Evolutionary conservation across 2,888 invertebrate species (phyloP).

Genomic region (Podotricha telesiphe): DNA sequence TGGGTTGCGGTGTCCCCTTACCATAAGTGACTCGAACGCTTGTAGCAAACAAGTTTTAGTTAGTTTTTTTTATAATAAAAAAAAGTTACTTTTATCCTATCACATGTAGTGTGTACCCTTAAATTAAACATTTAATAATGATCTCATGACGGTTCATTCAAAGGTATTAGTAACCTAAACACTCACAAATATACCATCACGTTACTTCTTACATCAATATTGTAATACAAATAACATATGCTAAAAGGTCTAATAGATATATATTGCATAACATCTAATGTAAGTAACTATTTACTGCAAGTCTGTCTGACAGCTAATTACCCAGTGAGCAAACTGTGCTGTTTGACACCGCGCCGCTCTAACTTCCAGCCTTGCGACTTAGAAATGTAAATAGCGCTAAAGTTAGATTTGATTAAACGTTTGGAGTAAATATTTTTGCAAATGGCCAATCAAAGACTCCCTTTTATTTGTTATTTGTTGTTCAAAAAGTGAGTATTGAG

Average conservation of each 20-base stretch:
- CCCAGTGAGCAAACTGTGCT: constrained; percentile 27
- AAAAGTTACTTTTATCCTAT: no score
- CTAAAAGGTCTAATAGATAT: neutral
- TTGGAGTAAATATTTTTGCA: constrained; percentile 35
- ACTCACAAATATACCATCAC: no score
- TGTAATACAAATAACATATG: neutral
- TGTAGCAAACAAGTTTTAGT: no score
- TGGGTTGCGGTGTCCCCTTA: no score
- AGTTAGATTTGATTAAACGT: constrained; percentile 41
- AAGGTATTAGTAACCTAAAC: no score
- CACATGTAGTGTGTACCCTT: no score
- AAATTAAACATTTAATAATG: no score
- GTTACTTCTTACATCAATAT: neutral
- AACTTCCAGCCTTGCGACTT: constrained; percentile 31
- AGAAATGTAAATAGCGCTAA: constrained; percentile 37
- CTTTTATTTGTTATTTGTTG: constrained; percentile 17
- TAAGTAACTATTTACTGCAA: constrained; percentile 36
- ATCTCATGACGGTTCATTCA: no score
- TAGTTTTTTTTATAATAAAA: no score
- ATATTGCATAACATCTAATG: constrained; percentile 34
- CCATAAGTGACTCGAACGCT: no score
- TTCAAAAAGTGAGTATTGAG: constrained; percentile 14
- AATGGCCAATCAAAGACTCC: constrained; percentile 26
- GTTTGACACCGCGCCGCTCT: constrained; percentile 26
- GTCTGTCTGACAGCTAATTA: constrained; percentile 35